A percentile compares a stretch with the other conserved stretches of the same genome.
These are phyloP conservation scores for Fukomys damarensis DNA, from an alignment of 2,113 vertebrate species.

Conservation along the genomic window DNA sequence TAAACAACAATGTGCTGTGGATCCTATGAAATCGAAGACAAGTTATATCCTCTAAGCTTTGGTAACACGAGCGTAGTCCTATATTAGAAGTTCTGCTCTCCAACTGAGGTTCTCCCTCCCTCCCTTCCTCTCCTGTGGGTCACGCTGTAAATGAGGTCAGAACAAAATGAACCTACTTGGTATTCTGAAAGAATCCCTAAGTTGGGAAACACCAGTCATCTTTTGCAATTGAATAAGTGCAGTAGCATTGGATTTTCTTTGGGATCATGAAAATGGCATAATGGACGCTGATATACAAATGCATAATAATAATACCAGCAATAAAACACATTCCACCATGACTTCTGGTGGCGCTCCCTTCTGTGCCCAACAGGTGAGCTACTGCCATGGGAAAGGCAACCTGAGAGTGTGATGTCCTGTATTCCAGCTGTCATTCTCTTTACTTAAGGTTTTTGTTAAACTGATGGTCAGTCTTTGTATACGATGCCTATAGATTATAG, in stretches of 20 bases:
- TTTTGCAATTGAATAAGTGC: background rate
- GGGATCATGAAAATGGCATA: background rate
- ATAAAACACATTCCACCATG: background rate
- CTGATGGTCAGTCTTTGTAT: background rate
- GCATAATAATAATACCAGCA: too few relatives aligned
- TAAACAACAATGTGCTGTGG: too few relatives aligned
- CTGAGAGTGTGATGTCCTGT: background rate
- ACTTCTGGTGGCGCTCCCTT: background rate
- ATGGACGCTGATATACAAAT: background rate
- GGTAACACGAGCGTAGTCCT: background rate
- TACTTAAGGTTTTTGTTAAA: background rate
- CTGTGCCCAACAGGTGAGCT: accelerated
- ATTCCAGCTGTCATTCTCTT: background rate
- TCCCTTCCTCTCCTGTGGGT: too few relatives aligned
- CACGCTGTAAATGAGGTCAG: background rate
- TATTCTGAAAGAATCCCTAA: too few relatives aligned
- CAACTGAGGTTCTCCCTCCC: accelerated
- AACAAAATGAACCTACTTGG: accelerated
- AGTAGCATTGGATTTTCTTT: background rate
- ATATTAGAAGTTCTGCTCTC: background rate
- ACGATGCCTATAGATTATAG: too few relatives aligned
- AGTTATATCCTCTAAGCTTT: background rate
- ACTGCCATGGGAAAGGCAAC: background rate
- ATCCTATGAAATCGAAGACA: too few relatives aligned
- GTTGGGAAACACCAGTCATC: background rate